phyloP scores from a whole-genome alignment of 2,797 vertebrate genomes.

The Chelidonichthys spinosus region DNA sequence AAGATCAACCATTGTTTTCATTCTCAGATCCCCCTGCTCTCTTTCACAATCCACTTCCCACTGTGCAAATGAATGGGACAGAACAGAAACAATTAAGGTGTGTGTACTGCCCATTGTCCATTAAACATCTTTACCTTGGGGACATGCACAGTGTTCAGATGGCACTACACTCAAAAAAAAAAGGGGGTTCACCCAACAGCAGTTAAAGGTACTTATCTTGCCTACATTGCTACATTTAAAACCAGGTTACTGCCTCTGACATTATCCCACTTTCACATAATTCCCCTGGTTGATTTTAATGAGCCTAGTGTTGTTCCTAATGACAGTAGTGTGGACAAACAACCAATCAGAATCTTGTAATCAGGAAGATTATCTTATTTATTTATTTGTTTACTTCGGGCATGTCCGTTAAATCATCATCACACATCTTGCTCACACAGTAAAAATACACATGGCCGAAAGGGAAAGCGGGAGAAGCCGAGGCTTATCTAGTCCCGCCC shows the following conservation, averaged over 20 bases:
- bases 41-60: constrained; percentile 40
- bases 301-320: neutral
- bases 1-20: constrained; percentile 54
- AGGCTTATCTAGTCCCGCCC: too few relatives aligned
- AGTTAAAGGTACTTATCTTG: neutral
- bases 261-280: neutral
- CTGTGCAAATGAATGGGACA: constrained; percentile 38
- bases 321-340: constrained; percentile 10
- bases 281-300: constrained; percentile 3
- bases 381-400: too few relatives aligned
- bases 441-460: too few relatives aligned
- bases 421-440: too few relatives aligned
- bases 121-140: constrained; percentile 14
- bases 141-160: constrained; percentile 1
- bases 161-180: neutral
- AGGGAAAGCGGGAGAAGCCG: too few relatives aligned
- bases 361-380: neutral
- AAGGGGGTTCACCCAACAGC: neutral
- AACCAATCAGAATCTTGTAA: neutral
- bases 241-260: neutral
- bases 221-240: neutral
- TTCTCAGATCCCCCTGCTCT: constrained; percentile 25
- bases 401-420: too few relatives aligned
- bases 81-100: constrained; percentile 22
- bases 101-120: constrained; percentile 15